Conservation (phyloP, 2,888 invertebrate species). For the Furcula furcula region DNA sequence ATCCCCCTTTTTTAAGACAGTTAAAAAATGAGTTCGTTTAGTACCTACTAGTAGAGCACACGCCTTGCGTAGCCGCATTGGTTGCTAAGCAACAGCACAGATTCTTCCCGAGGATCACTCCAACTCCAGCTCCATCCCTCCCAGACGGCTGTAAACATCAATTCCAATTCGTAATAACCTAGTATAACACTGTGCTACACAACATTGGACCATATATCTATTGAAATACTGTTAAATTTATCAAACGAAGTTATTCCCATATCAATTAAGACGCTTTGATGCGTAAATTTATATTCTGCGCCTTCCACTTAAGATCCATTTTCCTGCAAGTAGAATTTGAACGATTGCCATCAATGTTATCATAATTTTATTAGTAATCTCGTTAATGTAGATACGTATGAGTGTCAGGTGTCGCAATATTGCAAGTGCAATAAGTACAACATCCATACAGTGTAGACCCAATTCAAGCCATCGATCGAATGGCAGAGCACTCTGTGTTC, state of each 20-base stretch:
- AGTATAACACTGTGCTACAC: not conserved
- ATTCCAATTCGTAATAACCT: slow-evolving; percentile 16
- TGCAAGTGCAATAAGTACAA: slow-evolving; percentile 12
- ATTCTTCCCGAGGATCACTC: slow-evolving; percentile 10
- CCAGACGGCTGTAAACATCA: slow-evolving; percentile 29
- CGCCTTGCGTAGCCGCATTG: slow-evolving; percentile 10
- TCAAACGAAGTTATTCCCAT: not conserved
- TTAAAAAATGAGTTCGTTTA: not conserved
- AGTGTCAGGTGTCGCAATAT: slow-evolving; percentile 16
- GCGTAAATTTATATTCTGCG: slow-evolving; percentile 14
- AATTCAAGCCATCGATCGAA: too few relatives aligned
- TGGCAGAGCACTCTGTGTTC: too few relatives aligned
- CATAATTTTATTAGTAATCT: slow-evolving; percentile 13
- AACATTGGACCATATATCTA: slow-evolving; percentile 8
- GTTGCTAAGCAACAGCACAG: slow-evolving; percentile 27
- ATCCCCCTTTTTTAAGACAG: too few relatives aligned
- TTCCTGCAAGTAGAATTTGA: slow-evolving; percentile 4
- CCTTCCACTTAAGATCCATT: slow-evolving; percentile 8
- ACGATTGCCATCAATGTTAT: slow-evolving; percentile 4
- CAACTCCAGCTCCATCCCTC: slow-evolving; percentile 20
- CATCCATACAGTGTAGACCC: too few relatives aligned
- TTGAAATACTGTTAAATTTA: not conserved
- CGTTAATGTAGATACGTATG: slow-evolving; percentile 17
- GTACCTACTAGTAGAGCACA: slow-evolving; percentile 11
- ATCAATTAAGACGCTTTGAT: slow-evolving; percentile 1